Evolutionary conservation across 2,797 vertebrate species (phyloP).

Genomic region (Peromyscus eremicus): DNA sequence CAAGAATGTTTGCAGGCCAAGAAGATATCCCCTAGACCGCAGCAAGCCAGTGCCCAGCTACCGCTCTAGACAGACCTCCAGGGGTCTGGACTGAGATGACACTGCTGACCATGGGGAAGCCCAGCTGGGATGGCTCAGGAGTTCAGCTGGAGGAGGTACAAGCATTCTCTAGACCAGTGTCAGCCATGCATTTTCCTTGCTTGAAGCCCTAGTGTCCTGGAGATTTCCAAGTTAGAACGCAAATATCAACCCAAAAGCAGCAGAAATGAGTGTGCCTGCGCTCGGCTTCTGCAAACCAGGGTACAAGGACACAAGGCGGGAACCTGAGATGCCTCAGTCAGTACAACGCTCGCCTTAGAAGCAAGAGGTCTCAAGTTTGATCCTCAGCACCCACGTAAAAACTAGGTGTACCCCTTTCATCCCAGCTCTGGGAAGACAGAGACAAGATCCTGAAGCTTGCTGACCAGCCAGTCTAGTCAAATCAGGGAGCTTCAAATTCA

Average conservation of each 20-base stretch:
- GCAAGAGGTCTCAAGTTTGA: neutral
- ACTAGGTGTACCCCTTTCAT: neutral
- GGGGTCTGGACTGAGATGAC: neutral
- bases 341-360: neutral
- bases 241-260: neutral
- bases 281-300: neutral
- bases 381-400: neutral
- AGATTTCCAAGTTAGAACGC: neutral
- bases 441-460: neutral
- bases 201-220: neutral
- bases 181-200: fast-evolving
- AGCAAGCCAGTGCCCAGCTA: neutral
- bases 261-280: neutral
- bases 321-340: neutral
- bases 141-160: neutral
- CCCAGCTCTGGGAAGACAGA: neutral
- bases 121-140: neutral
- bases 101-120: neutral
- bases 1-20: neutral
- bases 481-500: neutral
- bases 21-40: neutral
- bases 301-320: fast-evolving
- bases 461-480: neutral
- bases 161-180: fast-evolving
- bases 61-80: neutral